Evolutionary conservation across 2,113 vertebrate species (phyloP), one percentile per base, ranked within the genome.

Genomic region (Condylura cristata): DNA sequence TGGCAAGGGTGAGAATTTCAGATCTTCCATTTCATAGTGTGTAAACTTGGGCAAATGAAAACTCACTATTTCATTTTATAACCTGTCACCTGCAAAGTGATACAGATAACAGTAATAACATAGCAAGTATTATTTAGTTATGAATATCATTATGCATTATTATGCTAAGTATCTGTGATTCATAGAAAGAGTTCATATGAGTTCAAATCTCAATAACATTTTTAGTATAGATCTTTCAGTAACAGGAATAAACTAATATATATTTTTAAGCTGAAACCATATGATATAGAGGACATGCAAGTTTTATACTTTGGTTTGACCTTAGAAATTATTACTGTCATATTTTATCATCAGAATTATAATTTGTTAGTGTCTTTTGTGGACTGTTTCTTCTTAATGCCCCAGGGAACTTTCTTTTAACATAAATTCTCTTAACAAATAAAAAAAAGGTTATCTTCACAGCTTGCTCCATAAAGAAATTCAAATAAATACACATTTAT

Each of bases 401-500:
- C 88, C 26, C 66, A 88, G 58, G 88, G 78, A 95, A 90, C 28
- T 66, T 93, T 82, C 56, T 72, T 96, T 95, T 90, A 95, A 93
- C 65, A 96, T 66, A 96, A 96, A 92, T 92, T 80, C 39, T 96
- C 85, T 95, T 92, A 74, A 72, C 78, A 86, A 95, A 97, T 90
- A 97, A 96, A 83, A 96, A 83, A 79, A 96, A 85, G 28, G 92
- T 92, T 94, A 88, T 97, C 92, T 96, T 72, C 70, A 89, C 10
- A 95, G 86, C 79, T 95, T 95, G 96, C 58, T 83, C 72, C 63
- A 96, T 90, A 60, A 90, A 76, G 51, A 79, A 95, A 89, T 94
- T 88, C 92, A 96, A 95, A 96, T 90, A 96, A 96, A 94, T 37
- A 96, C 30, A 95, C 53, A 96, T 90, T 51, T 51, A n/a, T n/a